phyloP scores from a whole-genome alignment of 2,113 vertebrate species.

The Syrrhaptes paradoxus region DNA sequence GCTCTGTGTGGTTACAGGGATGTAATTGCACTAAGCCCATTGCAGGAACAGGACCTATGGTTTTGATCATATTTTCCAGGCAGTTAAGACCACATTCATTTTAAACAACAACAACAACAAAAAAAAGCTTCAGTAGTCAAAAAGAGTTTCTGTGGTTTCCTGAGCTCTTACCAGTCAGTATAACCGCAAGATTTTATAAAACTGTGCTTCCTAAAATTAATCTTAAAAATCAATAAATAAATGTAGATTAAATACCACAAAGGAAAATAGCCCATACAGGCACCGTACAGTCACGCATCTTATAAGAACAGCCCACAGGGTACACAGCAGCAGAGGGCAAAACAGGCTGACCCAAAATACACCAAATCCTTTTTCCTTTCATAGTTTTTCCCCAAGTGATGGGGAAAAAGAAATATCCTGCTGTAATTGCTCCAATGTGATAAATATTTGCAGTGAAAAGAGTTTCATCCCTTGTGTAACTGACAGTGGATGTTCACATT shows the following conservation, averaged over 20 bases:
- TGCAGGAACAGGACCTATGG: neutral
- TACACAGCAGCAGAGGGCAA: neutral
- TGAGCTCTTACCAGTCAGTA: neutral
- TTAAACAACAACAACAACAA: neutral
- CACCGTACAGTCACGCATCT: neutral
- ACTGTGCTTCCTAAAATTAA: constrained; percentile 45
- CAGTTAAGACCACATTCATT: neutral
- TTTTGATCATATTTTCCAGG: constrained; percentile 31
- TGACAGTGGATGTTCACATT: neutral
- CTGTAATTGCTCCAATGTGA: neutral
- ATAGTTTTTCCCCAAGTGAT: neutral
- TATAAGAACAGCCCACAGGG: neutral
- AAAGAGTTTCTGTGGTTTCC: constrained; percentile 41
- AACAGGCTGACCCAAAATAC: neutral
- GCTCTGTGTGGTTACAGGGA: neutral
- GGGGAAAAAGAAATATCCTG: neutral
- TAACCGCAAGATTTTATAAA: constrained; percentile 42
- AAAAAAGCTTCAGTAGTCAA: neutral
- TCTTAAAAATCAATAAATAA: constrained; percentile 53
- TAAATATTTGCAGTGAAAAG: neutral
- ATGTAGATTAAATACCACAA: constrained; percentile 7
- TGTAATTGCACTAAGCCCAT: neutral
- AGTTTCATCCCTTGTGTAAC: neutral
- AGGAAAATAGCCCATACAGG: constrained; percentile 20
- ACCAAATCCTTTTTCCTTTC: neutral